Evolutionary conservation across 2,888 invertebrate genomes (phyloP).

Genomic region (Tetragonisca angustula): DNA sequence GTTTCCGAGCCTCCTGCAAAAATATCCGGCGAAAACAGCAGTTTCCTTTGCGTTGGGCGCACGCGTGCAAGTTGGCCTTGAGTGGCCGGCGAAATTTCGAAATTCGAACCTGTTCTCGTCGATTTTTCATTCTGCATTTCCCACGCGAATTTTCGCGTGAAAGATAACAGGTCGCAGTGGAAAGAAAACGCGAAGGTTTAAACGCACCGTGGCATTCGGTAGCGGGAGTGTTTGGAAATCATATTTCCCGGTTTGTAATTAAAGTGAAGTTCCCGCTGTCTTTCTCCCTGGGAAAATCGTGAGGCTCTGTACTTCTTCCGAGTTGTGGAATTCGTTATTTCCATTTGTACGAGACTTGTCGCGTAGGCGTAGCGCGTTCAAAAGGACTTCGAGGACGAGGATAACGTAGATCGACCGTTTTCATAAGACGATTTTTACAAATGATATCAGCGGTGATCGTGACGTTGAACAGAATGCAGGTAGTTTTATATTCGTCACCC

Average conservation of each 20-base stretch:
- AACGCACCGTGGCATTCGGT: neutral
- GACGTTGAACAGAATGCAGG: neutral
- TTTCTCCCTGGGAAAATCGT: neutral
- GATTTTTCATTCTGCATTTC: neutral
- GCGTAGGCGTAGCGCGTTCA: neutral
- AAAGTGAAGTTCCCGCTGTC: neutral
- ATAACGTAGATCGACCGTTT: neutral
- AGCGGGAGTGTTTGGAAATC: neutral
- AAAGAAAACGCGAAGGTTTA: neutral
- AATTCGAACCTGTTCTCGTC: neutral
- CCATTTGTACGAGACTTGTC: no score
- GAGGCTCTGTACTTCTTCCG: neutral
- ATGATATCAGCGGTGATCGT: neutral
- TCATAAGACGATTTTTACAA: neutral
- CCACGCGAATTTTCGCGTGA: no score
- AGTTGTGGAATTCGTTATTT: no score
- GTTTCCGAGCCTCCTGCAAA: constrained; percentile 40
- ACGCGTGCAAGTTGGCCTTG: neutral
- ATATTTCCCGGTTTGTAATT: neutral
- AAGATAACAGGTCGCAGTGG: no score
- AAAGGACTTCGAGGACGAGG: neutral
- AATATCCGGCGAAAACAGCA: constrained; percentile 20
- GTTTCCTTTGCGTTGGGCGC: neutral
- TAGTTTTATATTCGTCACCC: neutral
- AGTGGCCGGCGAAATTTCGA: neutral